phyloP scores from a whole-genome alignment of 2,113 vertebrate genomes.

The Amphiprion ocellaris region DNA sequence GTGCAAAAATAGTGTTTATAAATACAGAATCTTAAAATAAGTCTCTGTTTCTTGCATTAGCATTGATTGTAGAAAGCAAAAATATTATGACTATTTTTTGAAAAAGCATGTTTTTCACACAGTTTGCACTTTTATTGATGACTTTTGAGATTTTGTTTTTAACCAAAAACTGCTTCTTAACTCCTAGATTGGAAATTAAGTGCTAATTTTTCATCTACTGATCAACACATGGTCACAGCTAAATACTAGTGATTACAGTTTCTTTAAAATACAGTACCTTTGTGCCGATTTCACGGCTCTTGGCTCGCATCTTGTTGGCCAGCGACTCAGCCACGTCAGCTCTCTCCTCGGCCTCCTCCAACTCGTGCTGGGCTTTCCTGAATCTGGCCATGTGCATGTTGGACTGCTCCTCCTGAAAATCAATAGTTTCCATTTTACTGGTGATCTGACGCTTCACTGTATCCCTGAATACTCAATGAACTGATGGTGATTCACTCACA shows the following conservation, averaged over 20 bases:
- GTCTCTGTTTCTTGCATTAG: background rate
- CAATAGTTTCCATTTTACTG: background rate
- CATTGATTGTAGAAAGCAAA: too few species aligned
- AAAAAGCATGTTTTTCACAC: too few species aligned
- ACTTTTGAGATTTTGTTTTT: too few species aligned
- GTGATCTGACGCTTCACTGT: background rate
- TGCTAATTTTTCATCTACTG: background rate
- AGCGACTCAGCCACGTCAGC: constrained; percentile 79
- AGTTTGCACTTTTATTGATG: too few species aligned
- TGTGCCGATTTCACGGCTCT: constrained; percentile 72
- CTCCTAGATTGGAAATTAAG: background rate
- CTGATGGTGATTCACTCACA: constrained; percentile 45
- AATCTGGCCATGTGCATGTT: constrained; percentile 56
- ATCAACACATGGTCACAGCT: background rate
- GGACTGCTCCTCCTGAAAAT: constrained; percentile 69
- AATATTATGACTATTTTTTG: too few species aligned
- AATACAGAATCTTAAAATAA: background rate
- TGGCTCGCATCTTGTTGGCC: constrained; percentile 83
- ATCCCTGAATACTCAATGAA: background rate
- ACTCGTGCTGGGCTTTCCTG: constrained; percentile 68
- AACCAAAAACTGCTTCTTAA: too few species aligned
- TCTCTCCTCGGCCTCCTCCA: constrained; percentile 68
- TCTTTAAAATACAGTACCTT: constrained; percentile 34
- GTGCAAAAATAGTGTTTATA: background rate
- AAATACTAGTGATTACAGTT: background rate